Percentiles rank a stretch among this genome's conserved stretches.
These are phyloP conservation scores for Exocentrus adspersus DNA, from an alignment of 2,888 invertebrate species.

Conservation along the genomic window DNA sequence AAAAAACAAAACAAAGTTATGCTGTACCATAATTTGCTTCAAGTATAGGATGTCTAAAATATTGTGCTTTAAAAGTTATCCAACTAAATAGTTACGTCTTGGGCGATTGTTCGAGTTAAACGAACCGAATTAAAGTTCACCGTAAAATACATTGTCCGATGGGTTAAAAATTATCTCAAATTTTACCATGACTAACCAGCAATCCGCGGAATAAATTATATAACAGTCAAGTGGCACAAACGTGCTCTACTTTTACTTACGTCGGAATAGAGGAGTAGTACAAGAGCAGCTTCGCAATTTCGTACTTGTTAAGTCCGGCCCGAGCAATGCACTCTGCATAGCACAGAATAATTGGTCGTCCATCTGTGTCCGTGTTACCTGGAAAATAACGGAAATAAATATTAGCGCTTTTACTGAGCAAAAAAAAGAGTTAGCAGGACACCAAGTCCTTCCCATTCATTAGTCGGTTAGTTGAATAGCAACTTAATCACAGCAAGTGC, in stretches of 20 bases:
- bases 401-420: not conserved
- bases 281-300: slow-evolving; percentile 76
- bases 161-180: not conserved
- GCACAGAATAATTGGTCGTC: slow-evolving; percentile 74
- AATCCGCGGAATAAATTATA: not conserved
- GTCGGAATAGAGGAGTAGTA: slow-evolving; percentile 78
- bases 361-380: slow-evolving; percentile 75
- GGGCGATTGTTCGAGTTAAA: no score
- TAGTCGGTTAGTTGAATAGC: slow-evolving; percentile 21
- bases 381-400: slow-evolving; percentile 56
- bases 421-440: not conserved
- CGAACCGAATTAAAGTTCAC: no score
- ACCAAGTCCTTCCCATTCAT: slow-evolving; percentile 13
- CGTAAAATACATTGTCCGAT: no score
- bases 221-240: not conserved
- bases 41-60: no score
- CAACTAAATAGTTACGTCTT: no score
- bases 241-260: slow-evolving; percentile 63
- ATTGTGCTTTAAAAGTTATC: no score
- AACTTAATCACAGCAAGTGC: slow-evolving; percentile 14
- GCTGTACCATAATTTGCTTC: no score
- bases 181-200: not conserved
- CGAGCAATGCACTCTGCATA: slow-evolving; percentile 70
- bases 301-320: slow-evolving; percentile 72
- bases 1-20: slow-evolving; percentile 29